Evolutionary conservation across 2,797 vertebrate genomes (phyloP).

Genomic region (Chaetodon trifasciatus): DNA sequence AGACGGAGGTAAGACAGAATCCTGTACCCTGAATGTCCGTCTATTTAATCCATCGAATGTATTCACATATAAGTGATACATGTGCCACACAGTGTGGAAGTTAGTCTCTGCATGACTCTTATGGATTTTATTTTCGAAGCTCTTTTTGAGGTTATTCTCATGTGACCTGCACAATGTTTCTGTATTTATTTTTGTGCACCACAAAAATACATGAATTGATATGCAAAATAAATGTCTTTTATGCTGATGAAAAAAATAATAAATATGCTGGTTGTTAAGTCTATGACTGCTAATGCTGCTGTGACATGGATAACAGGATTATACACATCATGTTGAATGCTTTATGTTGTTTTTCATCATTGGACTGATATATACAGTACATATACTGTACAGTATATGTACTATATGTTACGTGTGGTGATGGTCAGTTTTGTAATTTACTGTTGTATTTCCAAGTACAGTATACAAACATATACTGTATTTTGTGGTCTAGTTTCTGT

Average conservation of each 20-base stretch:
- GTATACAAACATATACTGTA: not conserved
- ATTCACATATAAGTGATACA: constrained; percentile 74
- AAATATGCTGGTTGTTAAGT: not conserved
- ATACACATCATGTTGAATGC: constrained; percentile 15
- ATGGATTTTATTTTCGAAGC: not conserved
- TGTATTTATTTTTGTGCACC: constrained; percentile 16
- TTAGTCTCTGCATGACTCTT: constrained; percentile 50
- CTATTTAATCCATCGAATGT: constrained; percentile 58
- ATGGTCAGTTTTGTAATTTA: not conserved
- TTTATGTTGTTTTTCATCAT: not conserved
- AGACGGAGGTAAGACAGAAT: constrained; percentile 78
- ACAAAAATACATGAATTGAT: constrained; percentile 19
- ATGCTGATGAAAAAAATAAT: constrained; percentile 4
- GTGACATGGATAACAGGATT: constrained; percentile 18
- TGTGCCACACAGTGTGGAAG: constrained; percentile 57
- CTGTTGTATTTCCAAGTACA: constrained; percentile 9
- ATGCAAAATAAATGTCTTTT: not conserved
- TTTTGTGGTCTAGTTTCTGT: not conserved
- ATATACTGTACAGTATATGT: constrained; percentile 33
- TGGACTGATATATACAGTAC: constrained; percentile 24
- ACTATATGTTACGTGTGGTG: constrained; percentile 38
- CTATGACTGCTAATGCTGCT: constrained; percentile 18
- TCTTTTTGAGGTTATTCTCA: constrained; percentile 21
- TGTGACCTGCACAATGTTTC: not conserved
- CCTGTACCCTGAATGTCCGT: constrained; percentile 9